Conservation (phyloP, 1,140 invertebrate species). For the Pogonomyrmex californicus region DNA sequence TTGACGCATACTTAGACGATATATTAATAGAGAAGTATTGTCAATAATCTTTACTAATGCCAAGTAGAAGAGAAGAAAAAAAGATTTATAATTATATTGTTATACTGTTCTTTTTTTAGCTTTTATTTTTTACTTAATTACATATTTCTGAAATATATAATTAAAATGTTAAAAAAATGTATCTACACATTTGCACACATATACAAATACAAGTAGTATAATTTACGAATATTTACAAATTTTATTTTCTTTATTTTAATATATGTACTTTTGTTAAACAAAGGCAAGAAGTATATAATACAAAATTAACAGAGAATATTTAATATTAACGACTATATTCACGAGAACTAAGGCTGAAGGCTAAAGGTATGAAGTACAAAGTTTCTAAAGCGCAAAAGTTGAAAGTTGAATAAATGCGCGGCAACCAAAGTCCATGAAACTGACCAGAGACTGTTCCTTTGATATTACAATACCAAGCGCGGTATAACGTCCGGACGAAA, state of each 20-base stretch:
- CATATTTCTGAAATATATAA: not conserved
- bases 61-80: not conserved
- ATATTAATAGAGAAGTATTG: not conserved
- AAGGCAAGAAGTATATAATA: not conserved
- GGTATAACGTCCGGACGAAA: slow-evolving; percentile 69
- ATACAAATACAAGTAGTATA: not conserved
- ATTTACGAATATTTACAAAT: not conserved
- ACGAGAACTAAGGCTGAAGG: not conserved
- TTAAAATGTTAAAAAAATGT: not conserved
- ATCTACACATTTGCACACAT: not conserved
- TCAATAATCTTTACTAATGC: not conserved
- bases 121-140: not conserved
- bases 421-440: slow-evolving; percentile 58
- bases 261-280: not conserved
- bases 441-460: slow-evolving; percentile 66
- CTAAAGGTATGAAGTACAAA: slow-evolving; percentile 11
- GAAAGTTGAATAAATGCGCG: slow-evolving; percentile 56
- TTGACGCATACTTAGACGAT: not conserved
- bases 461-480: slow-evolving; percentile 51
- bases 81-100: not conserved
- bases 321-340: slow-evolving; percentile 27
- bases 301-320: slow-evolving; percentile 1
- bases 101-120: not conserved
- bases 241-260: not conserved
- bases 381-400: slow-evolving; percentile 30